Conservation (phyloP, 2,113 vertebrate species). For the Elaphurus davidianus region DNA sequence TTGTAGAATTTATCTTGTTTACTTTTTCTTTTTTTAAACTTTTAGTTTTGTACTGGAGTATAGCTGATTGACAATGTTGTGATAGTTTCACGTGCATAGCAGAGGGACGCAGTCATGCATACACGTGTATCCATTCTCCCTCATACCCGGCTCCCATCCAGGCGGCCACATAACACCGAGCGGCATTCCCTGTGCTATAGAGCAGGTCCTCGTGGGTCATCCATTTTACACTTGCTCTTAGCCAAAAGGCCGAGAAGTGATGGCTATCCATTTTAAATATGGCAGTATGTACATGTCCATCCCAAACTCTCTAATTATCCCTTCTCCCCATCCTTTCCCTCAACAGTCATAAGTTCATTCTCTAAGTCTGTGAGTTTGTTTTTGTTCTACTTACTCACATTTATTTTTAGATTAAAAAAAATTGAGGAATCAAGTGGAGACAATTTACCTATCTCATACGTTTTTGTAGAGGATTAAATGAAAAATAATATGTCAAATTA, state of each 20-base stretch:
- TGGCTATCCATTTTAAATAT: neutral
- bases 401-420: neutral
- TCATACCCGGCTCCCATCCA: neutral
- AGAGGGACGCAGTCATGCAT: neutral
- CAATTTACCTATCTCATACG: neutral
- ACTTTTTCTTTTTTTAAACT: neutral
- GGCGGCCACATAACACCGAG: neutral
- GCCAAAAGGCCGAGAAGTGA: neutral
- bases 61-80: neutral
- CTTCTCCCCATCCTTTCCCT: neutral
- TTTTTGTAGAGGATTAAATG: neutral
- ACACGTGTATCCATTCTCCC: neutral
- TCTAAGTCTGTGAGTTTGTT: neutral
- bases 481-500: constrained; percentile 30
- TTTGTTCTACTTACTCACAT: neutral
- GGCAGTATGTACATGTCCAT: neutral
- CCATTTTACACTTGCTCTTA: neutral
- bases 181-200: neutral
- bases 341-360: neutral
- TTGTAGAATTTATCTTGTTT: neutral
- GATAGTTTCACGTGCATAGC: neutral
- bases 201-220: neutral
- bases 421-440: neutral
- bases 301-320: neutral
- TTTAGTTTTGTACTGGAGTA: neutral